Percentiles rank a stretch among this genome's conserved stretches.
These are phyloP conservation scores for Agrotis segetum DNA, from an alignment of 2,888 invertebrate species.

Conservation along the genomic window DNA sequence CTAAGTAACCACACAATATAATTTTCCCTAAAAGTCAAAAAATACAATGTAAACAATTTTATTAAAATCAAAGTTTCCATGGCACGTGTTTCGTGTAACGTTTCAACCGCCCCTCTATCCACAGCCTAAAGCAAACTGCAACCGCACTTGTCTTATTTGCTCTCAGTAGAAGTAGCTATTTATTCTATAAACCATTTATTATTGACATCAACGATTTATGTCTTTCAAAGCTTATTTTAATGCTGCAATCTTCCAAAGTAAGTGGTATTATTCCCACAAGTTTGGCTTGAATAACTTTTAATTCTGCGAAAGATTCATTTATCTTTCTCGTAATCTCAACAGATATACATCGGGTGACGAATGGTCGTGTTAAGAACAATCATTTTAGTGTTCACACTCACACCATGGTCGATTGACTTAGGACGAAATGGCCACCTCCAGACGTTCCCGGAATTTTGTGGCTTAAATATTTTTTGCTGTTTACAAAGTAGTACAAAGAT, in stretches of 20 bases:
- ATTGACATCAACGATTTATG: conserved; percentile 68
- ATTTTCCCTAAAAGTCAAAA: conserved; percentile 5
- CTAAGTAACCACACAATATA: background rate
- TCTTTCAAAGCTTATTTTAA: conserved; percentile 55
- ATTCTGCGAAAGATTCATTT: conserved; percentile 78
- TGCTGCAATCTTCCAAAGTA: conserved; percentile 47
- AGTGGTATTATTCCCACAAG: conserved; percentile 51
- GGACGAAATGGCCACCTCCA: conserved; percentile 68
- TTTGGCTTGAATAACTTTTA: conserved; percentile 60
- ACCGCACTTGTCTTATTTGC: conserved; percentile 61
- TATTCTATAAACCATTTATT: conserved; percentile 69
- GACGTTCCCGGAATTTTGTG: conserved; percentile 68
- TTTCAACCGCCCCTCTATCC: conserved; percentile 32
- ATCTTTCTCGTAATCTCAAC: conserved; percentile 77
- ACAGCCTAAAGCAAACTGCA: conserved; percentile 49
- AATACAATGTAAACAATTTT: background rate
- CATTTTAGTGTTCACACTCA: conserved; percentile 74
- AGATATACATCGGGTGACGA: conserved; percentile 67
- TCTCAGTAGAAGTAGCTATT: conserved; percentile 61
- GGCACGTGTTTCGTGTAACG: conserved; percentile 23
- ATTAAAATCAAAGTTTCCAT: background rate
- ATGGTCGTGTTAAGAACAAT: conserved; percentile 68
- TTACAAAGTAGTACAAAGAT: conserved; percentile 56
- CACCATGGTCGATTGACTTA: conserved; percentile 73
- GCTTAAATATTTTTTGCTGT: conserved; percentile 58